These are phyloP conservation scores for Girardinus metallicus DNA, from an alignment of 2,797 vertebrate species.

Conservation along the genomic window DNA sequence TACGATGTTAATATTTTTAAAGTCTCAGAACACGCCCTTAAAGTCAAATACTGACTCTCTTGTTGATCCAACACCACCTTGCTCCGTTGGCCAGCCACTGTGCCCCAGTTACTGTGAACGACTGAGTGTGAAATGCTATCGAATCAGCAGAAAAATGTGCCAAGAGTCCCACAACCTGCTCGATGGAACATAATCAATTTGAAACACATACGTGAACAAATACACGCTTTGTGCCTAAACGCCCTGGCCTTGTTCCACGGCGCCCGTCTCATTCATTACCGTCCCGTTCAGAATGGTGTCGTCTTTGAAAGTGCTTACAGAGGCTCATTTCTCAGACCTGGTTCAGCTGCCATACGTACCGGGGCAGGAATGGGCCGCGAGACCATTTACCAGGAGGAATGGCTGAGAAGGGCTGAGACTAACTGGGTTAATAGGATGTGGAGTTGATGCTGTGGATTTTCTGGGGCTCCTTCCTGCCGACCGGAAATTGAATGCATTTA, in stretches of 20 bases:
- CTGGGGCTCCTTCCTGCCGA: conserved; percentile 1
- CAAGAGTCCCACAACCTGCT: conserved; percentile 44
- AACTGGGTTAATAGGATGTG: conserved; percentile 67
- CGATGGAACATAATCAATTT: conserved; percentile 38
- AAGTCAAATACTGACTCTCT: not conserved
- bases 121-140: conserved; percentile 49
- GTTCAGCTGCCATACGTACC: conserved; percentile 22
- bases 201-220: conserved; percentile 26
- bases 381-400: conserved; percentile 53
- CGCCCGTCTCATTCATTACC: conserved; percentile 67
- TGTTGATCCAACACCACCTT: conserved; percentile 25
- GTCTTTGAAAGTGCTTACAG: conserved; percentile 58
- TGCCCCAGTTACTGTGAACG: conserved; percentile 60
- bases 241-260: conserved; percentile 62
- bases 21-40: not conserved
- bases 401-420: conserved; percentile 29
- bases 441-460: conserved; percentile 36
- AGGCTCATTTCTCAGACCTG: conserved; percentile 43
- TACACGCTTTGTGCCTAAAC: conserved; percentile 24
- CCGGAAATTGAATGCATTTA: conserved; percentile 24
- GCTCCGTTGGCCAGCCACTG: conserved; percentile 52
- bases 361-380: conserved; percentile 20
- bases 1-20: not conserved
- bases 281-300: conserved; percentile 49
- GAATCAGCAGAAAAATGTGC: conserved; percentile 65